Base-by-base conservation (phyloP, 92 coral and sea anemone genomes). In the Pocillopora grandis region DNA sequence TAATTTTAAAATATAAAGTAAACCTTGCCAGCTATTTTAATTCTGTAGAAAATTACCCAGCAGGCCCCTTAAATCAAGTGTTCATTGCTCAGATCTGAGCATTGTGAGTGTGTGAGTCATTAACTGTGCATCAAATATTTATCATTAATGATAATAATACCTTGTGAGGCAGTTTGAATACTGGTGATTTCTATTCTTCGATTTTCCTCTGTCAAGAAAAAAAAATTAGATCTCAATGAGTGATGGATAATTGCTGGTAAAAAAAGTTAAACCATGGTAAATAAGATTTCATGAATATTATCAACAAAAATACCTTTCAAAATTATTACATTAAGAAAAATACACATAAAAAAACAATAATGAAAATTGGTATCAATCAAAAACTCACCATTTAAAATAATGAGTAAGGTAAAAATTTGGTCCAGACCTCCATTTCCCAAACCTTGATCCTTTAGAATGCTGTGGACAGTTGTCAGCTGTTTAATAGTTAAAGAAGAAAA, bases 371-470 rank as follows among this genome's bases (percentile, higher is more conserved):
- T 48, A 12, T 73, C 1, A 9, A 7, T 18, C 17, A 0, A 14
- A 18, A 69, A 70, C 88, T 81, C 52, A 88, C 86, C 85, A 57
- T 88, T 83, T 57, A 76, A n/a, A 67, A 76, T 10, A 8, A 69
- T 77, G 37, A 57, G 35, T 48, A 67, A 18, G 21, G 71, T 64
- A 14, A 71, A 62, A 7, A 64, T 72, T 42, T 72, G 78, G 16
- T 77, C 48, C n/a, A 52, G n/a, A 15, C 78, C 90, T 87, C 84
- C 88, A 62, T 71, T 78, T 15, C 80, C 88, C 49, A 90, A 48
- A 74, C 77, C 86, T 68, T 87, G 88, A 52, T 78, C 93, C 52
- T 83, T 84, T 16, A 90, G 80, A 66, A 86, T 81, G 11, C 63
- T 27, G 58, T 78, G 82, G 56, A 82, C 82, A 55, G 81, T 79